phyloP scores from a whole-genome alignment of 2,113 vertebrate genomes.

The Anas platyrhynchos region DNA sequence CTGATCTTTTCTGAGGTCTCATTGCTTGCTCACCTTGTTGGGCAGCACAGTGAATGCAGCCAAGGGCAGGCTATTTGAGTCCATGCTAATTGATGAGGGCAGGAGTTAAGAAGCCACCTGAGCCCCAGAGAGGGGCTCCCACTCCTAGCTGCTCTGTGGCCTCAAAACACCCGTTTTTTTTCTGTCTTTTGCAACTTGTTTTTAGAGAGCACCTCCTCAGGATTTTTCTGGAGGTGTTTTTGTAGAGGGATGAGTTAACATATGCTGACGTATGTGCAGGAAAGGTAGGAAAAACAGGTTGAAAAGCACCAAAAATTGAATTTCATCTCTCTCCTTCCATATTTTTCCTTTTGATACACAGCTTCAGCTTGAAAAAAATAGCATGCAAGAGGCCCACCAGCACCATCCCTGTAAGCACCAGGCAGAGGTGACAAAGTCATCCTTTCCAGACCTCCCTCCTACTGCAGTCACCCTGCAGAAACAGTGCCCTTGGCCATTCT shows the following conservation, averaged over 20 bases:
- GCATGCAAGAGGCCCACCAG: background rate
- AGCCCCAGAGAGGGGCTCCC: background rate
- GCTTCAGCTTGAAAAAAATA: background rate
- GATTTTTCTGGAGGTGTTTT: background rate
- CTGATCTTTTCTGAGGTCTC: slow-evolving; percentile 50
- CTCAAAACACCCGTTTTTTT: background rate
- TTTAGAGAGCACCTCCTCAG: background rate
- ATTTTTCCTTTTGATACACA: background rate
- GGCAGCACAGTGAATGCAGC: background rate
- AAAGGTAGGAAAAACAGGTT: background rate
- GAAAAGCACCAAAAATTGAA: background rate
- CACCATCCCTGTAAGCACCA: no score
- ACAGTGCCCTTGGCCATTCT: background rate
- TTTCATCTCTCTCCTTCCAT: background rate
- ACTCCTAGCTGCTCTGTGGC: background rate
- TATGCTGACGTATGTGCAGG: background rate
- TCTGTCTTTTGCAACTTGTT: background rate
- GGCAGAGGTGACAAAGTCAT: background rate
- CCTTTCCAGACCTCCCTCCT: background rate
- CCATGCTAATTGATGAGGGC: background rate
- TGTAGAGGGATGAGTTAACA: background rate
- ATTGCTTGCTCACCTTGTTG: slow-evolving; percentile 12
- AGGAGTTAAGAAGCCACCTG: background rate
- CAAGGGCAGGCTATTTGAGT: background rate
- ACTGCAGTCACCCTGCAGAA: background rate